Conservation (phyloP, 2,888 invertebrate species). For the Acholoe squamosa region DNA sequence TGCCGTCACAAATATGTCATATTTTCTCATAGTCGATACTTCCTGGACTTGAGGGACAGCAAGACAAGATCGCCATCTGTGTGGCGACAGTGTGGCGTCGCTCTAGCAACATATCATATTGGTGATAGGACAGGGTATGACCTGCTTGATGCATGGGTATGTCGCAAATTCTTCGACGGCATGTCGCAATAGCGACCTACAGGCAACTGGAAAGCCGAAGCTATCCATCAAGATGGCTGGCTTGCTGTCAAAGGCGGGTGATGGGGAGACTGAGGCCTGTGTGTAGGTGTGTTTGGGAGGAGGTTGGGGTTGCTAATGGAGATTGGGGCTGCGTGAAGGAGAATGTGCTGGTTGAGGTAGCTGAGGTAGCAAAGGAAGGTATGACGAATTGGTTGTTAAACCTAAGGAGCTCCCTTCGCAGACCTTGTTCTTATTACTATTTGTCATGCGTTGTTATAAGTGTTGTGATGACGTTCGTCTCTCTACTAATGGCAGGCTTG, state of each 20-base stretch:
- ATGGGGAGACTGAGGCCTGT: not conserved
- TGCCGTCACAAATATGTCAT: constrained; percentile 1
- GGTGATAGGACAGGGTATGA: not conserved
- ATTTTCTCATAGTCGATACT: not conserved
- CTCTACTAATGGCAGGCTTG: no score
- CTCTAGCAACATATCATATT: not conserved
- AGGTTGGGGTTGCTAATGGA: not conserved
- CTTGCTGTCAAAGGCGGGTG: not conserved
- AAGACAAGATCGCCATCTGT: not conserved
- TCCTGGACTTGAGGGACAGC: not conserved
- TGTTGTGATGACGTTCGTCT: no score
- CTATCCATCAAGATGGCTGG: constrained; percentile 45
- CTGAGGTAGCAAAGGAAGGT: not conserved
- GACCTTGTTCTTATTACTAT: no score
- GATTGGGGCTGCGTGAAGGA: not conserved
- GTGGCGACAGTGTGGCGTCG: constrained; percentile 24
- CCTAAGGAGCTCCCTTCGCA: no score
- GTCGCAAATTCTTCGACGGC: constrained; percentile 31
- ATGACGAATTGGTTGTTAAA: no score
- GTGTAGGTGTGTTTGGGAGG: not conserved
- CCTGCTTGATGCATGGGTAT: constrained; percentile 31
- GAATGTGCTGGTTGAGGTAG: not conserved
- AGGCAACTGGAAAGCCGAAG: not conserved
- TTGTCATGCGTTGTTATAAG: no score
- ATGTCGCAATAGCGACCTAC: constrained; percentile 14